phyloP scores from a whole-genome alignment of 2,797 vertebrate species.

The Xenentodon cancila region DNA sequence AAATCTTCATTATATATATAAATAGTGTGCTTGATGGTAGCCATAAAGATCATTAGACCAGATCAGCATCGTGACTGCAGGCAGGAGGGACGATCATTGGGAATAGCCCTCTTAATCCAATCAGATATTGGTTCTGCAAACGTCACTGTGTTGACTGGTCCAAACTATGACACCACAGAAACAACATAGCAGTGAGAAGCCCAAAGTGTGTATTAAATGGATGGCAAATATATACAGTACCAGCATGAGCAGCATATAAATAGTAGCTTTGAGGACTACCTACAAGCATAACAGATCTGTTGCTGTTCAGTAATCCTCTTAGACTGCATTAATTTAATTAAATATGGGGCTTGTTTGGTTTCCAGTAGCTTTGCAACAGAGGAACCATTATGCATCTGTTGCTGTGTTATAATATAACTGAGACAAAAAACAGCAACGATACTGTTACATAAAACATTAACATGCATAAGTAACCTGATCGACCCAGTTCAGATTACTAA shows the following conservation, averaged over 20 bases:
- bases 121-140: constrained; percentile 30
- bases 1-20: constrained; percentile 32
- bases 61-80: constrained; percentile 32
- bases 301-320: constrained; percentile 81
- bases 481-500: too few species aligned
- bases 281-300: constrained; percentile 67
- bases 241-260: constrained; percentile 3
- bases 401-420: neutral
- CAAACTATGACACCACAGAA: constrained; percentile 8
- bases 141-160: constrained; percentile 16
- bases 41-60: constrained; percentile 50
- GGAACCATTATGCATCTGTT: constrained; percentile 23
- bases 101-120: constrained; percentile 43
- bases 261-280: neutral
- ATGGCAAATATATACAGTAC: neutral
- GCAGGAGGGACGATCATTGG: constrained; percentile 10
- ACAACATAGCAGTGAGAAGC: neutral
- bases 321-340: constrained; percentile 76
- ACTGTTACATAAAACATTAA: too few species aligned
- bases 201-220: neutral
- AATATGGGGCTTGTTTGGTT: constrained; percentile 32
- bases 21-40: constrained; percentile 21
- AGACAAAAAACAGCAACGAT: neutral
- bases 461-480: too few species aligned
- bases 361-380: constrained; percentile 10